Conservation (phyloP, 1,140 invertebrate genomes). For the Drosophila arizonae region DNA sequence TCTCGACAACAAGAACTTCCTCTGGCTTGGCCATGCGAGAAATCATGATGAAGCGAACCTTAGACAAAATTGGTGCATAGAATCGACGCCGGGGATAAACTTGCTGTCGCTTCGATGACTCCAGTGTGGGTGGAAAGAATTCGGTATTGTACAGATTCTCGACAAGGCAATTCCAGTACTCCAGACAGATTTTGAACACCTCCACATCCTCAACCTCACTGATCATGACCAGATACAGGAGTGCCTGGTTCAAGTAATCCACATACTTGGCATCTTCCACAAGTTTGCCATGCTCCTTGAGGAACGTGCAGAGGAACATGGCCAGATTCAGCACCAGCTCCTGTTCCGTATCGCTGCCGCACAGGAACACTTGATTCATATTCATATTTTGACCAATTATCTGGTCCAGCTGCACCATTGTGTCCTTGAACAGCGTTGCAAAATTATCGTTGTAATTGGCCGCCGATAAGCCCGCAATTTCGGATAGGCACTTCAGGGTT, state of each 20-base stretch:
- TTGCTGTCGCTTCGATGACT: slow-evolving; percentile 80
- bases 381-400: slow-evolving; percentile 96
- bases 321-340: slow-evolving; percentile 99
- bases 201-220: slow-evolving; percentile 99
- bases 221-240: slow-evolving; percentile 97
- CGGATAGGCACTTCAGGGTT: slow-evolving; percentile 98
- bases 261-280: slow-evolving; percentile 91
- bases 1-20: slow-evolving; percentile 99
- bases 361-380: slow-evolving; percentile 96
- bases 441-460: slow-evolving; percentile 97
- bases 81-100: slow-evolving; percentile 86
- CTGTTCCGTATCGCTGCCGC: slow-evolving; percentile 97
- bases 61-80: slow-evolving; percentile 92
- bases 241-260: slow-evolving; percentile 90
- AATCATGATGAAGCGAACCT: slow-evolving; percentile 99
- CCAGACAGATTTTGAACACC: slow-evolving; percentile 99
- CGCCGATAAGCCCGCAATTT: slow-evolving; percentile 95
- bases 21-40: slow-evolving; percentile 99
- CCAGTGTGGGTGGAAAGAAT: slow-evolving; percentile 83
- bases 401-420: slow-evolving; percentile 94
- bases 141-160: slow-evolving; percentile 95
- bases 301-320: slow-evolving; percentile 97
- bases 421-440: slow-evolving; percentile 93
- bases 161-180: slow-evolving; percentile 98
- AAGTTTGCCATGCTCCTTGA: slow-evolving; percentile 96